Conservation (phyloP, 1,140 invertebrate species). For the Teleopsis dalmanni region DNA sequence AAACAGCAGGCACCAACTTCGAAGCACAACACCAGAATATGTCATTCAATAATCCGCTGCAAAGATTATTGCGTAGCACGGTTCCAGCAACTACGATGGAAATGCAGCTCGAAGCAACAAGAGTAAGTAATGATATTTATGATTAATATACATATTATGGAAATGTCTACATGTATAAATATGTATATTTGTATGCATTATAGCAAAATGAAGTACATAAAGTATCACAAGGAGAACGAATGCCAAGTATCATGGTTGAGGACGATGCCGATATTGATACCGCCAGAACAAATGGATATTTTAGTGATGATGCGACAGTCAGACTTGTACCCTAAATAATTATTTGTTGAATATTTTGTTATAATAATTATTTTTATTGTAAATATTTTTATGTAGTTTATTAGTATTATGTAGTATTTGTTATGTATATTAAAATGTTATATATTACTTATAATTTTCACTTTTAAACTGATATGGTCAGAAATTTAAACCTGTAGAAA, state of each 20-base stretch:
- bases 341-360: background rate
- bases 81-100: conserved; percentile 18
- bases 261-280: conserved; percentile 14
- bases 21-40: conserved; percentile 7
- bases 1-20: background rate
- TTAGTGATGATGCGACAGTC: conserved; percentile 29
- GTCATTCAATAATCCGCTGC: conserved; percentile 19
- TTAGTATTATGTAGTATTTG: background rate
- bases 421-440: conserved; percentile 1
- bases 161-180: too few relatives aligned
- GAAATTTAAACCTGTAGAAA: too few relatives aligned
- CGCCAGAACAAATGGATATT: conserved; percentile 13
- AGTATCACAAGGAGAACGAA: conserved; percentile 12
- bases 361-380: background rate
- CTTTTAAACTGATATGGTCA: too few relatives aligned
- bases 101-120: conserved; percentile 25
- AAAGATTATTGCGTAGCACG: conserved; percentile 18
- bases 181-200: background rate
- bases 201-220: conserved; percentile 20
- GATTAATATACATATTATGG: too few relatives aligned
- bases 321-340: conserved; percentile 26
- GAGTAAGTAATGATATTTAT: background rate
- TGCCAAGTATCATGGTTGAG: conserved; percentile 21
- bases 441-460: background rate
- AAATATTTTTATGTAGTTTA: background rate